Evolutionary conservation across 2,888 invertebrate species (phyloP), one percentile per base, ranked within the genome.

Genomic region (Lasioglossum lativentre): DNA sequence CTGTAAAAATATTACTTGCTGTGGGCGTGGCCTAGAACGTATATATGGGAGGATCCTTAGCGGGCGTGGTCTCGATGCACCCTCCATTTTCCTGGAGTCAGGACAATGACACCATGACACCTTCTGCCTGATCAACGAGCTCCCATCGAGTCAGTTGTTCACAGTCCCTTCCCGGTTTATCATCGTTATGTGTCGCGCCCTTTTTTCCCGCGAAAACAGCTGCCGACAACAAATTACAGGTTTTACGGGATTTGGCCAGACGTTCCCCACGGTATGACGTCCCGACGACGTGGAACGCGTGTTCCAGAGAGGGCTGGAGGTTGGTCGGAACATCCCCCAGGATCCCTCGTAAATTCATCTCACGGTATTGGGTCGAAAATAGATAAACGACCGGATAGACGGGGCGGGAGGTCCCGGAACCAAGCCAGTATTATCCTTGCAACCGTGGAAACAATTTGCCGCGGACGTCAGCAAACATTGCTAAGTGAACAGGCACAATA

Each of bases 281-380:
- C 42, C n/a, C 38, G 38, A 40, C 52, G 47, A 76, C 66, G 34
- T 16, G 34, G 30, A 10, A n/a, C 78, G 45, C 68, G 38, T 68
- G 68, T 68, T 68, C 34, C 23, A 23, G 68, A 23, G 34, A 19
- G 38, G 12, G 66, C 12, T 8, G 66, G 23, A 38, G 38, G 68
- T 23, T n/a, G 38, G 34, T 40, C 12, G 68, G 38, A 19, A 38
- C 40, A 47, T 80, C 30, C 52, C 56, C 34, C n/a, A 27, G 66
- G 71, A 42, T 70, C 66, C 63, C 85, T 84, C 87, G 78, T 89
- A 87, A 89, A 89, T 89, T 89, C 88, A 81, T 89, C 68, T 77
- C 70, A n/a, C 34, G 38, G 38, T 78, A 73, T 85, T 80, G 77
- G 63, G 68, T 66, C 56, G 82, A 82, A 86, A 81, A 86, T 86